Evolutionary conservation across 2,797 vertebrate species (phyloP).

Genomic region (Sebastiscus albofasciatus): DNA sequence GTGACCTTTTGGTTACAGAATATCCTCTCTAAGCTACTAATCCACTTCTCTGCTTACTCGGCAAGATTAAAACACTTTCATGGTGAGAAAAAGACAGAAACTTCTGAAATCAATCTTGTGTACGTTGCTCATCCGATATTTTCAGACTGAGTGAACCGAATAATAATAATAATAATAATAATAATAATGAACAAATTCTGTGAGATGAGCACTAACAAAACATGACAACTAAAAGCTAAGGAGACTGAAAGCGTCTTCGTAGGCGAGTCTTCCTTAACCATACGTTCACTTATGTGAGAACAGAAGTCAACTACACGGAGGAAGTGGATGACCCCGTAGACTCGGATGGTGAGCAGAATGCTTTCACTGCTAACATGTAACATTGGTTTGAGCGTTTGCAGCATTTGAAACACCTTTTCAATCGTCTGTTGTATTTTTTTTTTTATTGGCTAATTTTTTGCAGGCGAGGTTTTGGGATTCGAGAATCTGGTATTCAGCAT

Average conservation of each 20-base stretch:
- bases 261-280: conserved; percentile 79
- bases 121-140: background rate
- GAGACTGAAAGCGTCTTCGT: background rate
- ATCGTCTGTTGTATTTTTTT: background rate
- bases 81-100: background rate
- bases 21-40: background rate
- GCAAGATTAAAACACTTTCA: background rate
- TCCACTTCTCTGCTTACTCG: background rate
- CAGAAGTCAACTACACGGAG: conserved; percentile 98
- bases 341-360: conserved; percentile 89
- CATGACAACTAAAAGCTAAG: background rate
- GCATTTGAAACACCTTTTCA: background rate
- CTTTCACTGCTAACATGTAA: background rate
- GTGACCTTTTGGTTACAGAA: background rate
- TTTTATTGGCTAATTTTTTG: background rate
- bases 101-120: background rate
- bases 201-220: background rate
- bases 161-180: background rate
- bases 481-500: conserved; percentile 99
- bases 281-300: conserved; percentile 93
- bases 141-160: background rate
- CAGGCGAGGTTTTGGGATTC: conserved; percentile 98
- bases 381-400: background rate
- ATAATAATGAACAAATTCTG: background rate
- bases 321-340: conserved; percentile 97